Evolutionary conservation across 2,113 vertebrate species (phyloP).

Genomic region (Sialia sialis): DNA sequence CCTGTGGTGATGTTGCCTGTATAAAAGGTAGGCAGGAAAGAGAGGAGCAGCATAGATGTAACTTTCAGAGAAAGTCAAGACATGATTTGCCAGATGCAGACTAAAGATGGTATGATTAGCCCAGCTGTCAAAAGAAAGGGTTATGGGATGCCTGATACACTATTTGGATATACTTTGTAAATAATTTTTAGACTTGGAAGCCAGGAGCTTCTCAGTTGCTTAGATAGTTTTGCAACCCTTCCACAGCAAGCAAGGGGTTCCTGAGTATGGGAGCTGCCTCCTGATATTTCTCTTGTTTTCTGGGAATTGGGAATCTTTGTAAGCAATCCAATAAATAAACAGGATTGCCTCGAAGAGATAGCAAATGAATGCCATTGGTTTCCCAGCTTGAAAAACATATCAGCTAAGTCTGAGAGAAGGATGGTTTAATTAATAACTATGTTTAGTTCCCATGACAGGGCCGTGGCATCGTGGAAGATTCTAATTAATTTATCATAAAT

Average conservation of each 20-base stretch:
- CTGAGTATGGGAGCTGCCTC: neutral
- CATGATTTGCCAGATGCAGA: neutral
- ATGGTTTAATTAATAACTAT: neutral
- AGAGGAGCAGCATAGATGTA: neutral
- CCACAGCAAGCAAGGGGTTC: neutral
- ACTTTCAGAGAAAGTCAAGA: neutral
- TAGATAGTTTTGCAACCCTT: neutral
- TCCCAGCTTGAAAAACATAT: neutral
- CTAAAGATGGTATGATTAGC: neutral
- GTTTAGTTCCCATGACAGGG: neutral
- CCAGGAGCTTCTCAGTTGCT: neutral
- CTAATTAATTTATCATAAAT: neutral
- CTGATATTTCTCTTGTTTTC: neutral
- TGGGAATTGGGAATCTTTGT: neutral
- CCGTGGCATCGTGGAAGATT: neutral
- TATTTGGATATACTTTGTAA: neutral
- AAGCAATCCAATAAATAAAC: neutral
- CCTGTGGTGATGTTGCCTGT: neutral
- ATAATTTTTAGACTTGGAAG: neutral
- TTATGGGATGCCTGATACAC: neutral
- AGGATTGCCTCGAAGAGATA: neutral
- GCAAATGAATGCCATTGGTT: neutral
- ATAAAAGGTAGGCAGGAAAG: neutral
- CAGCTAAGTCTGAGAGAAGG: neutral
- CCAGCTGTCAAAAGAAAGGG: neutral